Evolutionary conservation across 2,797 vertebrate genomes (phyloP), one percentile per base, ranked within the genome.

Genomic region (Sarcoramphus papa): DNA sequence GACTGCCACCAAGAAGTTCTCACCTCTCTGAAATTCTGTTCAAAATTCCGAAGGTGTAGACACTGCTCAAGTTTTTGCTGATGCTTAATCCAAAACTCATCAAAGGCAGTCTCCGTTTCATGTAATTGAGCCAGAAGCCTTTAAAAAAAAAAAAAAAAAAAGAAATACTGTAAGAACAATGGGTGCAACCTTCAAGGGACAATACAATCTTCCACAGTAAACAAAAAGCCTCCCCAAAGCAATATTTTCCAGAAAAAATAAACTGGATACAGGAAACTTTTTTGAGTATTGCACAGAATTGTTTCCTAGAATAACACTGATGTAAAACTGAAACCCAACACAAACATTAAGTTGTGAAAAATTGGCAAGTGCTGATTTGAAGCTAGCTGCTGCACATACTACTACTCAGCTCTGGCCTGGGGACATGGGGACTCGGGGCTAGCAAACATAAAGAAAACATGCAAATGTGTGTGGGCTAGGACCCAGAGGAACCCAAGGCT

Each of bases 71-170:
- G 98, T 91, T 99, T 99, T 97, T 98, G 98, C 85, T 99, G 98
- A 95, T 99, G 99, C 80, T 99, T 98, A 56, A 98, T 97, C 99
- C 99, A 99, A 97, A 99, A 99, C 96, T 99, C 99, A 85, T 99
- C 99, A 85, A 99, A 99, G 43, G 99, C 99, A 0, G 98, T 97
- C 96, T 99, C 99, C 0, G 99, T 99, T 97, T 99, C 99, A 22
- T 98, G 98, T 94, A 99, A 98, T 90, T 99, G 99, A 91, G 98
- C 98, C 92, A 99, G 97, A 92, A 99, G 98, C 95, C 99, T 99
- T 95, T 33, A 15, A 35, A 45, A 78, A 69, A 53, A 41, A 65
- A n/a, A 14, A 28, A 80, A n/a, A 37, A 22, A 21, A 19, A 43
- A 24, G 33, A 76, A 85, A 69, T 14, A 48, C 12, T 30, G 18